Evolutionary conservation across 2,113 vertebrate genomes (phyloP), one percentile per base, ranked within the genome.

Genomic region (Benitochromis conjunctus): DNA sequence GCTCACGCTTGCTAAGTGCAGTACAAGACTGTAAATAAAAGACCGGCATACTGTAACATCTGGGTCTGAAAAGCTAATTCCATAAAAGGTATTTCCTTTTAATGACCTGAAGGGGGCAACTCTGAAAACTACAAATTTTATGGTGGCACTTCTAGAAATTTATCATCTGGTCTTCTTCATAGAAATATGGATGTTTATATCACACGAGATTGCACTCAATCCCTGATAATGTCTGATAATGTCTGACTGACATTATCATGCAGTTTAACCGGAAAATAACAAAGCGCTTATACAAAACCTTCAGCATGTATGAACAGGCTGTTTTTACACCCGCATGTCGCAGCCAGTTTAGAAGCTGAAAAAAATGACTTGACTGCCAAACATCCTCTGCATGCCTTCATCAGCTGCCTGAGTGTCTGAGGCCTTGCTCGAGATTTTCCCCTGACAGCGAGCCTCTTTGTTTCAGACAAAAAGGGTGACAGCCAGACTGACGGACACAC

Each of bases 401-500:
- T 58, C 79, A 56, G 48, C 29, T 10, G 57, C 66, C 64, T 57
- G 64, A 4, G 79, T 77, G 82, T 87, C 46, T 69, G 64, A 56
- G 86, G 69, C 83, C 79, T 69, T 38, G 64, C 54, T 81, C 1
- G 31, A 16, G 43, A 43, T 53, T 21, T 76, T 80, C 86, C 74
- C 78, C 71, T 38, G 90, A 95, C 93, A 95, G 80, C n/a, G 88
- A 90, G 71, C 7, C 16, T 79, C 90, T 93, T 91, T 95, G 91
- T 94, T 92, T 58, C 41, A 74, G 81, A 84, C 66, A 60, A 38
- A 76, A 48, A 71, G 81, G 79, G 46, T 43, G 85, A 89, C 79
- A 78, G 85, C 62, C 89, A 82, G 64, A 84, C 88, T 4, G 89
- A 80, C 74, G 54, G 80, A 48, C 80, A 66, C 79, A 24, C 55